Conservation (phyloP, 2,888 invertebrate genomes). For the Coelopa pilipes region DNA sequence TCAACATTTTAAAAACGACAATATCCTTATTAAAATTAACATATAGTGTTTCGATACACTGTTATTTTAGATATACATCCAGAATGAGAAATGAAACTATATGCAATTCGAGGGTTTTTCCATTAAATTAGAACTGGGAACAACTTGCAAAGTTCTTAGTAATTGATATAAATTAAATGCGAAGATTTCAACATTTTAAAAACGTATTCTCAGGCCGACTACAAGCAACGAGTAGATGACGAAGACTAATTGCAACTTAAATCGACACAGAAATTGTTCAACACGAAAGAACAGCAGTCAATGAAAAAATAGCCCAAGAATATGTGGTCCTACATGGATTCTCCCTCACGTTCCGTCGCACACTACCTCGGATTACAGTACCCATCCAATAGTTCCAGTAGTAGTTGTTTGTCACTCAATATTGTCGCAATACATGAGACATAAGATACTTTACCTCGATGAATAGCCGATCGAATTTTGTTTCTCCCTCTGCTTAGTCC, state of each 20-base stretch:
- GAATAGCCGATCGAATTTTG: slow-evolving; percentile 38
- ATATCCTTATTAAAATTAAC: too few species aligned
- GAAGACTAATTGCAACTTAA: slow-evolving; percentile 63
- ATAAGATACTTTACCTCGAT: slow-evolving; percentile 52
- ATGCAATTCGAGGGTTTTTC: too few species aligned
- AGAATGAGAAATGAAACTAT: too few species aligned
- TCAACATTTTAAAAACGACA: too few species aligned
- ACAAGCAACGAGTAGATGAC: slow-evolving; percentile 64
- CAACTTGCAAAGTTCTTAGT: too few species aligned
- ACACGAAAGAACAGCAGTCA: slow-evolving; percentile 30
- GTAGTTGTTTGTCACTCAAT: slow-evolving; percentile 64
- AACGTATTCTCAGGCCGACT: slow-evolving; percentile 54
- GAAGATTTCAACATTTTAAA: too few species aligned
- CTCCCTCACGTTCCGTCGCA: slow-evolving; percentile 39
- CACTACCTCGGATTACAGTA: neutral
- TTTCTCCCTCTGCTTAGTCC: slow-evolving; percentile 14
- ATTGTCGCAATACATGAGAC: slow-evolving; percentile 58
- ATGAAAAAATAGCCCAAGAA: slow-evolving; percentile 41
- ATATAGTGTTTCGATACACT: too few species aligned
- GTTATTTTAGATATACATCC: too few species aligned
- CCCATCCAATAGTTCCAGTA: slow-evolving; percentile 52
- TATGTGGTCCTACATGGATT: slow-evolving; percentile 47
- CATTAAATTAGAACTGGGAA: too few species aligned
- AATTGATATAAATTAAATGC: too few species aligned
- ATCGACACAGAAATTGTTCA: slow-evolving; percentile 50